phyloP scores from a whole-genome alignment of 2,888 invertebrate species.

The Dryomyza anilis region DNA sequence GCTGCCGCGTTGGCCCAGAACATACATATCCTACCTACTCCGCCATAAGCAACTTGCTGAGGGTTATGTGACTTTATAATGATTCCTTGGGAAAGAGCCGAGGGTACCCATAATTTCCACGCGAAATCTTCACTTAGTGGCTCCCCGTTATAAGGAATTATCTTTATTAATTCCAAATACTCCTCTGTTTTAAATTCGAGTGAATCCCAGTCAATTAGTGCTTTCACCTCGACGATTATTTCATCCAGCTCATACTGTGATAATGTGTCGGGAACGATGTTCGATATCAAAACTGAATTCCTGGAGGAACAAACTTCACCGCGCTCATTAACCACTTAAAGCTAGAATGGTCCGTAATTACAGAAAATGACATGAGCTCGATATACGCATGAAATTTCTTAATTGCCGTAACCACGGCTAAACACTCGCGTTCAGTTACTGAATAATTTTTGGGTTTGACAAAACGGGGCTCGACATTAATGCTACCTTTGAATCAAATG shows the following conservation, averaged over 20 bases:
- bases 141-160: neutral
- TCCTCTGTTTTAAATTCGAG: neutral
- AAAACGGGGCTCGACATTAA: constrained; percentile 4
- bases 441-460: neutral
- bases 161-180: neutral
- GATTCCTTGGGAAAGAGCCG: neutral
- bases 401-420: neutral
- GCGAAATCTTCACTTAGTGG: neutral
- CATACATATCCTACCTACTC: too few relatives aligned
- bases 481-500: neutral
- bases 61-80: neutral
- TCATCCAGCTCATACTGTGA: constrained; percentile 17
- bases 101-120: neutral
- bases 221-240: neutral
- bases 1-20: too few relatives aligned
- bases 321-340: constrained; percentile 16
- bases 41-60: constrained; percentile 10
- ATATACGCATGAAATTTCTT: neutral
- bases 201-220: neutral
- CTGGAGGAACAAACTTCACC: constrained; percentile 15
- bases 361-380: constrained; percentile 9
- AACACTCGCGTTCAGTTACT: neutral
- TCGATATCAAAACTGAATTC: neutral
- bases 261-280: neutral
- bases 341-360: constrained; percentile 20